These are phyloP conservation scores for Xenops minutus DNA, from an alignment of 2,797 vertebrate genomes.

Conservation along the genomic window DNA sequence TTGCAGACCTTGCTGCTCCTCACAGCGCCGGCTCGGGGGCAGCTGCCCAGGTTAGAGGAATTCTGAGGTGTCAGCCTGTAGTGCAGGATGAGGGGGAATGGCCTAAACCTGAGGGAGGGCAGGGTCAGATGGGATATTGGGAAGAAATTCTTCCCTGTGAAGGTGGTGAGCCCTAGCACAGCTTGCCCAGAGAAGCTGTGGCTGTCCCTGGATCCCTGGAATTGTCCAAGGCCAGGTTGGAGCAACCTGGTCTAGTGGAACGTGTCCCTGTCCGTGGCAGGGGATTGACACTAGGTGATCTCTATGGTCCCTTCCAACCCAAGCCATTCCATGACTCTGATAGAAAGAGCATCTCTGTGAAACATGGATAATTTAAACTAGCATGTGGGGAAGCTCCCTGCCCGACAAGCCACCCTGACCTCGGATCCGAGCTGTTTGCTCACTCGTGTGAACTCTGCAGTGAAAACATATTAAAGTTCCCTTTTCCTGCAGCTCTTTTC, in stretches of 20 bases:
- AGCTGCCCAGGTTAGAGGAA: neutral
- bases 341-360: neutral
- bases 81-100: neutral
- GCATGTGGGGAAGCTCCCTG: neutral
- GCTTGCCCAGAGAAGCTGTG: neutral
- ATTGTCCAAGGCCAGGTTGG: neutral
- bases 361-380: accelerated
- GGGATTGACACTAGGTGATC: neutral
- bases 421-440: neutral
- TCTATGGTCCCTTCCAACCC: neutral
- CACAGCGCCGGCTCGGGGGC: neutral
- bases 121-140: accelerated
- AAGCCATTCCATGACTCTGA: neutral
- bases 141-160: neutral
- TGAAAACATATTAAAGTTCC: conserved; percentile 10
- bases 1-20: neutral
- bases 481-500: neutral
- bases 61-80: neutral
- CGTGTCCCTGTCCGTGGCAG: neutral
- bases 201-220: neutral
- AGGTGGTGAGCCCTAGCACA: neutral
- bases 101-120: no score
- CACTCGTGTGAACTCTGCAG: neutral
- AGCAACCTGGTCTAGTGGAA: accelerated
- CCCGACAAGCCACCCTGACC: accelerated